Percentiles rank a stretch among this genome's conserved stretches.
Evolutionary conservation across 92 coral and sea anemone species (phyloP).

Genomic region (Paramuricea clavata): DNA sequence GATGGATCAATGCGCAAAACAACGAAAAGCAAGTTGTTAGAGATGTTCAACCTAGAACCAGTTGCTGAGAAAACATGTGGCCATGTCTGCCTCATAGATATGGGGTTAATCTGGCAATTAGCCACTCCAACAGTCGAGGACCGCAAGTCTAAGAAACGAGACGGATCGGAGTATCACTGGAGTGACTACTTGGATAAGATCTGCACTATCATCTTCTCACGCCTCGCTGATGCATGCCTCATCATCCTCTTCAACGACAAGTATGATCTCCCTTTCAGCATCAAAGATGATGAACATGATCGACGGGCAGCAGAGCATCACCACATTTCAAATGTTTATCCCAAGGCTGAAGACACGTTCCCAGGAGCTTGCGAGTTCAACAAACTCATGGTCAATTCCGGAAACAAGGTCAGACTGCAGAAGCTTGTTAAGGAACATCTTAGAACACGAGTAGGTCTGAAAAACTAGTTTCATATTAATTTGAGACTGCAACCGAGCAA

Average conservation of each 20-base stretch:
- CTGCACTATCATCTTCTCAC: constrained; percentile 48
- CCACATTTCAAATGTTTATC: constrained; percentile 21
- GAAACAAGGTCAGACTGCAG: constrained; percentile 32
- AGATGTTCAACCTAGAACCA: constrained; percentile 52
- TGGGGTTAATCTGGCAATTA: constrained; percentile 56
- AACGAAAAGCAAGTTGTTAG: constrained; percentile 51
- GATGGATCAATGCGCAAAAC: constrained; percentile 59
- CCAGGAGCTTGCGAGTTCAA: constrained; percentile 38
- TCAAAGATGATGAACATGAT: constrained; percentile 33
- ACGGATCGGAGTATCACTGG: constrained; percentile 47
- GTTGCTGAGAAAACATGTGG: constrained; percentile 45
- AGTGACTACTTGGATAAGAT: constrained; percentile 58
- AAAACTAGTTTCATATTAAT: too few species aligned
- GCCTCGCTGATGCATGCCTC: constrained; percentile 39
- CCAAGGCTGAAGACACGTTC: constrained; percentile 17
- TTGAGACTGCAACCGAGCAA: too few species aligned
- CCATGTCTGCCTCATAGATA: constrained; percentile 37
- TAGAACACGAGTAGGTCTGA: too few species aligned
- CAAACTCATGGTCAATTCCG: constrained; percentile 13
- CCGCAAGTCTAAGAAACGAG: constrained; percentile 52
- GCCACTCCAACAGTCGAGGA: constrained; percentile 51
- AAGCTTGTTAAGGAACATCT: constrained; percentile 30
- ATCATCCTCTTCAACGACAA: constrained; percentile 40
- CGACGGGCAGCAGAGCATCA: constrained; percentile 28
- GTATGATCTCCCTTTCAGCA: constrained; percentile 38